Evolutionary conservation across 2,113 vertebrate species (phyloP).

Genomic region (Tupaia chinensis): DNA sequence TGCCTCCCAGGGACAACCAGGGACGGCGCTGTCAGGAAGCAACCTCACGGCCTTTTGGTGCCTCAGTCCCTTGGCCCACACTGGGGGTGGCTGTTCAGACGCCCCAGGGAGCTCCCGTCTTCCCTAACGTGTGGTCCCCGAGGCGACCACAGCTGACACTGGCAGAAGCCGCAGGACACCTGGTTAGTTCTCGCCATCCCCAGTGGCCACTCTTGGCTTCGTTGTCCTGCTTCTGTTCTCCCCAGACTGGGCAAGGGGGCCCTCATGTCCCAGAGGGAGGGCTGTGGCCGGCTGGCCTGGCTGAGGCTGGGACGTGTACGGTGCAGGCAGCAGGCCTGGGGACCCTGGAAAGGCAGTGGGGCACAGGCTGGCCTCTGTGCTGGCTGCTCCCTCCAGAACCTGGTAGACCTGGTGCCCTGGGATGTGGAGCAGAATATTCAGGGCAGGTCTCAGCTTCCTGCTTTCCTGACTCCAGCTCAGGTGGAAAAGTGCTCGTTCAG

Average conservation of each 20-base stretch:
- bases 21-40: no score
- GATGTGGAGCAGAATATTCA: no score
- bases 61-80: neutral
- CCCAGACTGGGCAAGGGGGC: neutral
- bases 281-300: neutral
- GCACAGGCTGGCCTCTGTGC: neutral
- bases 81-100: neutral
- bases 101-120: neutral
- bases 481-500: no score
- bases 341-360: neutral
- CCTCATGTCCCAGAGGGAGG: neutral
- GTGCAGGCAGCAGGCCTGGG: neutral
- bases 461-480: no score
- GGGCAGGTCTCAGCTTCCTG: no score
- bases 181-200: neutral
- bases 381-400: no score
- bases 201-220: neutral
- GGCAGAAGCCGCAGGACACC: neutral
- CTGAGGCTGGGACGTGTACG: no score
- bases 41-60: no score
- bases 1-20: neutral
- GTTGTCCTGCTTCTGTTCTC: neutral
- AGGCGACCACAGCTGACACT: neutral
- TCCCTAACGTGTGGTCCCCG: accelerated
- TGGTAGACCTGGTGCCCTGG: no score